phyloP scores from a whole-genome alignment of 2,888 invertebrate genomes.

The Sussaba pulchella region DNA sequence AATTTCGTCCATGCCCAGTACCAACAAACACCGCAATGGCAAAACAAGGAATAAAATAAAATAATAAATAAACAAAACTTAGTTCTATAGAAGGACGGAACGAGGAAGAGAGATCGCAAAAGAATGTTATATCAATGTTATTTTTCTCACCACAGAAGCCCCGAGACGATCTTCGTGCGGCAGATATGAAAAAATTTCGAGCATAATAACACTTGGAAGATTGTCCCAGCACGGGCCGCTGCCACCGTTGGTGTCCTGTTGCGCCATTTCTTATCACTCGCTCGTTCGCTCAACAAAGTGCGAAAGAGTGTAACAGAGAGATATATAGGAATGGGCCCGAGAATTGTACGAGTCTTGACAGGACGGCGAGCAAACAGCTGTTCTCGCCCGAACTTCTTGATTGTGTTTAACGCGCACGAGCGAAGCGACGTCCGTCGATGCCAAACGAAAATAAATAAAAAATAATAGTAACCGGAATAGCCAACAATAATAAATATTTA shows the following conservation, averaged over 20 bases:
- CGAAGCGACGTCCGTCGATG: no score
- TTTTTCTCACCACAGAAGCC: constrained; percentile 80
- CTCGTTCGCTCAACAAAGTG: constrained; percentile 41
- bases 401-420: background rate
- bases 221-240: constrained; percentile 83
- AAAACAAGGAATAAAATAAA: no score
- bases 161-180: constrained; percentile 79
- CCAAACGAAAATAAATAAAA: background rate
- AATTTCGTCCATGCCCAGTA: no score
- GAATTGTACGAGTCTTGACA: constrained; percentile 54
- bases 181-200: constrained; percentile 84
- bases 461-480: background rate
- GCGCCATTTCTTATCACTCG: constrained; percentile 75
- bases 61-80: no score
- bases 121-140: background rate
- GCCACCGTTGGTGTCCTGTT: constrained; percentile 75
- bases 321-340: background rate
- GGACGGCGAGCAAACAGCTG: constrained; percentile 63
- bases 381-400: constrained; percentile 15
- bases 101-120: background rate
- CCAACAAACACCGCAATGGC: no score
- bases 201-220: constrained; percentile 84
- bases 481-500: background rate
- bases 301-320: no score
- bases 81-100: no score